These are phyloP conservation scores for Lipotes vexillifer DNA, from an alignment of 2,113 vertebrate species.

Conservation along the genomic window DNA sequence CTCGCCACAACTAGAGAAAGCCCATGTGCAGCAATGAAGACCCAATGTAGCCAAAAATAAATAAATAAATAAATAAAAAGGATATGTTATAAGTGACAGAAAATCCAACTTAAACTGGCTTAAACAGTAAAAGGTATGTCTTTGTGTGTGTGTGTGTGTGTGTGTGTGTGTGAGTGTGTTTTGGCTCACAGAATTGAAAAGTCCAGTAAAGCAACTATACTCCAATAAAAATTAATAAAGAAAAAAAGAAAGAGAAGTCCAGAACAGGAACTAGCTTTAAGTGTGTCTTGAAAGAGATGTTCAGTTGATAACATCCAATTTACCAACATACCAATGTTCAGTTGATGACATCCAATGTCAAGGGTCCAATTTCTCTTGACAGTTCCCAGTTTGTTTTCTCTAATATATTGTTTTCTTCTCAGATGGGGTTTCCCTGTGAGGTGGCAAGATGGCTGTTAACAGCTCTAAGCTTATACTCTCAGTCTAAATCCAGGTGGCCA, in stretches of 20 bases:
- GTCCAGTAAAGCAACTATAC: neutral
- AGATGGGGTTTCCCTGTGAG: neutral
- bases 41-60: neutral
- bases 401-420: neutral
- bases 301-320: neutral
- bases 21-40: too few relatives aligned
- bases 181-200: constrained; percentile 8
- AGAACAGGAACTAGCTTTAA: neutral
- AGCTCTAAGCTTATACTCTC: neutral
- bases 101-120: neutral
- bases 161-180: neutral
- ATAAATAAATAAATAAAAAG: neutral
- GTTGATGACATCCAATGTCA: neutral
- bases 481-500: neutral
- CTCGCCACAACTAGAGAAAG: too few relatives aligned
- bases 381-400: neutral
- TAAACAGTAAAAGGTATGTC: neutral
- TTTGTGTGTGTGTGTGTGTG: too few relatives aligned
- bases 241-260: neutral
- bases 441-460: neutral
- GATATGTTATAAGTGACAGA: neutral
- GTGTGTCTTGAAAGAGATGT: neutral
- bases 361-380: neutral
- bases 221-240: too few relatives aligned
- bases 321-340: too few relatives aligned